These are phyloP conservation scores for Dendrolimus houi DNA, from an alignment of 2,888 invertebrate species.

Conservation along the genomic window DNA sequence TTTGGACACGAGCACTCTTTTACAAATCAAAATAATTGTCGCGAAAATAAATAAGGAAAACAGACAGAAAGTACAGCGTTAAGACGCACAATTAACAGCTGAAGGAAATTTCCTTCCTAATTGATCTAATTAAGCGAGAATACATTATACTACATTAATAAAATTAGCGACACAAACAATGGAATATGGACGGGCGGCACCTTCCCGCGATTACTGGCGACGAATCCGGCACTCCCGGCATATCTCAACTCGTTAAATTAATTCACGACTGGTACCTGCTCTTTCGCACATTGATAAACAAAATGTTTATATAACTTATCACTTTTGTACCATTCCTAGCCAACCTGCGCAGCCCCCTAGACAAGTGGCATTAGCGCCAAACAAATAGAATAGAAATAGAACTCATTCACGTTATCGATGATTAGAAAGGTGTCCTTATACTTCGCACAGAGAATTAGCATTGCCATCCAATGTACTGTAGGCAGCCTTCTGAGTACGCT, in stretches of 20 bases:
- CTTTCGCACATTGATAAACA: constrained; percentile 9
- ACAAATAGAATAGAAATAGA: too few species aligned
- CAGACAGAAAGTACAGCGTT: constrained; percentile 10
- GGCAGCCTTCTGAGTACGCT: too few species aligned
- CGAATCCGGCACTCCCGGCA: constrained; percentile 8
- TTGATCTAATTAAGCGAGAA: constrained; percentile 2
- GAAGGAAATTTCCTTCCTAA: not conserved
- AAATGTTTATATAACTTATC: not conserved
- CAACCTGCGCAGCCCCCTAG: not conserved
- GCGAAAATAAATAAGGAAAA: not conserved
- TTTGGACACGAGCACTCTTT: too few species aligned
- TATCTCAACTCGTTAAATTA: constrained; percentile 28
- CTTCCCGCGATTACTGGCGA: constrained; percentile 19
- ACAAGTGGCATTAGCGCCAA: too few species aligned
- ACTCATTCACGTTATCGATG: too few species aligned
- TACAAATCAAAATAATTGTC: not conserved
- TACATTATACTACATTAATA: constrained; percentile 3
- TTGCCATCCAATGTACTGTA: too few species aligned
- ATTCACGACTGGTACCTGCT: constrained; percentile 28
- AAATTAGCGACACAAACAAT: constrained; percentile 13
- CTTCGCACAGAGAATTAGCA: too few species aligned
- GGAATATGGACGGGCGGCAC: constrained; percentile 17
- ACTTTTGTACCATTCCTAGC: not conserved
- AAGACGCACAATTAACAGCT: constrained; percentile 6
- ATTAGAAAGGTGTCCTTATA: too few species aligned